Evolutionary conservation across 2,888 invertebrate species (phyloP), one percentile per base, ranked within the genome.

Genomic region (Syrphus vitripennis): DNA sequence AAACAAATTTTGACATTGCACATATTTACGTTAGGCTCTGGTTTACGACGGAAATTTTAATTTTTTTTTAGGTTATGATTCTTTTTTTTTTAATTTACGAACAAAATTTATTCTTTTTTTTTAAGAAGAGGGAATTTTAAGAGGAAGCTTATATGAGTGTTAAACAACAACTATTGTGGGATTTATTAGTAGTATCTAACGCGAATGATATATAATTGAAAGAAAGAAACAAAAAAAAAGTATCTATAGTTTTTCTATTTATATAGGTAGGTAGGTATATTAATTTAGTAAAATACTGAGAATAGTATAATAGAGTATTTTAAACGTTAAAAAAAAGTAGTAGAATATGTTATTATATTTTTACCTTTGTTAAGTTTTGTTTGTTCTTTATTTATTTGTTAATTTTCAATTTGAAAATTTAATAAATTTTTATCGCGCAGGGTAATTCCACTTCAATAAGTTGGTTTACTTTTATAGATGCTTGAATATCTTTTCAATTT

Each of bases 1-100:
- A 97, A 95, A 97, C 97, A 95, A 97, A 98, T 96, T 97, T 98
- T 95, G 97, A 97, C 97, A 98, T 98, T 95, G 95, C 96, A 94
- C 94, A 92, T 92, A 91, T 89, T 90, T 91, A 90, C 86, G 82
- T 86, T 86, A 86, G 74, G 82, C 89, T 89, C 90, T 89, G 88
- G 89, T 67, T 89, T 77, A 82, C 71, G 76, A 71, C 69, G 71
- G 81, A 82, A 83, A 61, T 77, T 88, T 87, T 81, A 55, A 40
- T 61, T 76, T 61, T 76, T 63, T 76, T 63, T 83, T 34, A n/a
- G 67, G 55, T 67, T n/a, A 76, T 24, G 24, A 7, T 40, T 74
- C 69, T 48, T 69, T 55, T 31, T 74, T 71, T 48, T 69, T 55
- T 31, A 21, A 24, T 50, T 50, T n/a, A n/a, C 24, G 50, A 24